Evolutionary conservation across 1,140 invertebrate species (phyloP).

Genomic region (Hesperophylax magnus): DNA sequence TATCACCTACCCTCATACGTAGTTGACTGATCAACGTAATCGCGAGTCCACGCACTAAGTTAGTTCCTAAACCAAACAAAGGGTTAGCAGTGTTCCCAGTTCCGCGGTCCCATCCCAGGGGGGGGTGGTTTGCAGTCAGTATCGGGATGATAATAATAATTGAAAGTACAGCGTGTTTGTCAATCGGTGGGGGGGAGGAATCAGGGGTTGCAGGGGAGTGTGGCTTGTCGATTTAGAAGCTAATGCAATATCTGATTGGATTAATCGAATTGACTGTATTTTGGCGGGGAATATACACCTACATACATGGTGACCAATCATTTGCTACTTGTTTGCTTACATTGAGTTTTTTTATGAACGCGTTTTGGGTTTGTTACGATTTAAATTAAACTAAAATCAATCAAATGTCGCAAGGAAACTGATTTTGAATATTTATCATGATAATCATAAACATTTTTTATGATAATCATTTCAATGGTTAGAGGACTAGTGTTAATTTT

Average conservation of each 20-base stretch:
- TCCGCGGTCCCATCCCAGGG: not conserved
- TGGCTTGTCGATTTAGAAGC: not conserved
- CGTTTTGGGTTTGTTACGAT: too few species aligned
- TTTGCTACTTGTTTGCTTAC: too few species aligned
- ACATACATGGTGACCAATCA: not conserved
- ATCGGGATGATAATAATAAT: conserved; percentile 5
- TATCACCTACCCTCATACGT: too few species aligned
- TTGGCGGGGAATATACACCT: not conserved
- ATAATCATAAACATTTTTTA: too few species aligned
- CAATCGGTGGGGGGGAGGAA: not conserved
- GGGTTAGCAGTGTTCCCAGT: not conserved
- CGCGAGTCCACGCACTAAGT: too few species aligned
- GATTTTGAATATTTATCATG: too few species aligned
- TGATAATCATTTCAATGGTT: too few species aligned
- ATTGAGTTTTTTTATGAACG: too few species aligned
- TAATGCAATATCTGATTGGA: conserved; percentile 18
- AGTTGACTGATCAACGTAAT: too few species aligned
- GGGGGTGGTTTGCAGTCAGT: not conserved
- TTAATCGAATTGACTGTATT: not conserved
- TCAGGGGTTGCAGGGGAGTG: not conserved
- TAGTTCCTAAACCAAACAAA: conserved; percentile 1
- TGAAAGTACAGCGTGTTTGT: conserved; percentile 24
- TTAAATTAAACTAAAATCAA: too few species aligned
- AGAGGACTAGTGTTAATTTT: too few species aligned
- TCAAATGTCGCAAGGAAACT: too few species aligned